phyloP scores from a whole-genome alignment of 2,888 invertebrate genomes.

The Dryocosmus kuriphilus region DNA sequence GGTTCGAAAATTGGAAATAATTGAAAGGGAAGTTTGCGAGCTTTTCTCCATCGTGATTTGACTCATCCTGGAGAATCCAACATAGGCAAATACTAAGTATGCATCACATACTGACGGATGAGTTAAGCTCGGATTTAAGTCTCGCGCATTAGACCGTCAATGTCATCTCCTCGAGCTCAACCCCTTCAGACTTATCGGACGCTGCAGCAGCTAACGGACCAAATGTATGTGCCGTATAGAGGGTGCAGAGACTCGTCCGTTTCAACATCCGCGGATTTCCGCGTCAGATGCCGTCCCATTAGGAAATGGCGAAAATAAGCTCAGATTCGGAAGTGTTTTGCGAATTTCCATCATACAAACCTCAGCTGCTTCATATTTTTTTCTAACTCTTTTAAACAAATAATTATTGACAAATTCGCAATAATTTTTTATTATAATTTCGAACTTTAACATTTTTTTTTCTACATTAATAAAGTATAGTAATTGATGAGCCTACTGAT shows the following conservation, averaged over 20 bases:
- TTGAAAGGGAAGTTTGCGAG: not conserved
- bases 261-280: constrained; percentile 69
- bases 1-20: not conserved
- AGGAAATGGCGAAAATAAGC: constrained; percentile 60
- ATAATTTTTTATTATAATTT: no score
- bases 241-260: constrained; percentile 48
- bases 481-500: no score
- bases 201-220: constrained; percentile 73
- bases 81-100: constrained; percentile 56
- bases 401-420: not conserved
- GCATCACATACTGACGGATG: constrained; percentile 76
- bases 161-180: constrained; percentile 75
- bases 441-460: no score
- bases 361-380: not conserved
- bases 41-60: constrained; percentile 15
- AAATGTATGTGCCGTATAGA: constrained; percentile 57
- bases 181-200: constrained; percentile 78
- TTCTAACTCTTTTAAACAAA: not conserved
- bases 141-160: constrained; percentile 74
- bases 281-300: constrained; percentile 65
- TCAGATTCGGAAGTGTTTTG: constrained; percentile 19
- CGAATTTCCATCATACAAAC: not conserved
- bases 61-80: constrained; percentile 33
- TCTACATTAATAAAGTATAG: no score
- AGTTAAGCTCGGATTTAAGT: constrained; percentile 77